Evolutionary conservation across 2,113 vertebrate genomes (phyloP), one percentile per base, ranked within the genome.

Genomic region (Apaloderma vittatum): DNA sequence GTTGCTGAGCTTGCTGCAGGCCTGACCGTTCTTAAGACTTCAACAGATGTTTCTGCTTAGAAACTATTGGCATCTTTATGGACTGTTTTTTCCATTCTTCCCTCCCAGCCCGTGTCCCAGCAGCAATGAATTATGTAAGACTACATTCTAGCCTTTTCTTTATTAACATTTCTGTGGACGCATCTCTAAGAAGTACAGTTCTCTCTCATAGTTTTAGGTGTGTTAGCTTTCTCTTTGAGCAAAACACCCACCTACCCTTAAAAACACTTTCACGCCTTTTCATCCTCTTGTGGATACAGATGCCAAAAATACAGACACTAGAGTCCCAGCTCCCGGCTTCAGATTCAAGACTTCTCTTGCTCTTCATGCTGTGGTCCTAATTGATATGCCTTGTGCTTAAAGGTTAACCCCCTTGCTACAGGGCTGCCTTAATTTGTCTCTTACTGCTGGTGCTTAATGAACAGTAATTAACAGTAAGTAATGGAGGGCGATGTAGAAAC

Each of bases 11-110:
- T 98, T 98, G 98, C 97, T 97, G 97, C 97, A 92, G 96, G 97
- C 98, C 95, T 96, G 97, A 95, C 93, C 32, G 8, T 95, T 98
- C 97, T 98, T 97, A 98, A 98, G 98, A 98, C 97, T 98, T 97
- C 94, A 96, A 95, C 98, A 98, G 98, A 97, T 98, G 98, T 98
- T 98, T 98, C 97, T 98, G 97, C 97, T 98, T 98, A 98, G 97
- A 97, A 97, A 98, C 96, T 96, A 97, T 94, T 98, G 98, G 98
- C 98, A 98, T 98, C 97, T 98, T 98, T 98, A 98, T 97, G 97
- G 97, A 96, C 98, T 98, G 98, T 98, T 98, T 98, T 98, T 98
- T 98, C 98, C 98, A 98, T 98, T 98, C 97, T 98, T 96, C 94
- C 97, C 92, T 97, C 97, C 97, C 87, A 11, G 97, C 95, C 95